phyloP scores from a whole-genome alignment of 1,140 invertebrate genomes.

The Drosophila takahashii region DNA sequence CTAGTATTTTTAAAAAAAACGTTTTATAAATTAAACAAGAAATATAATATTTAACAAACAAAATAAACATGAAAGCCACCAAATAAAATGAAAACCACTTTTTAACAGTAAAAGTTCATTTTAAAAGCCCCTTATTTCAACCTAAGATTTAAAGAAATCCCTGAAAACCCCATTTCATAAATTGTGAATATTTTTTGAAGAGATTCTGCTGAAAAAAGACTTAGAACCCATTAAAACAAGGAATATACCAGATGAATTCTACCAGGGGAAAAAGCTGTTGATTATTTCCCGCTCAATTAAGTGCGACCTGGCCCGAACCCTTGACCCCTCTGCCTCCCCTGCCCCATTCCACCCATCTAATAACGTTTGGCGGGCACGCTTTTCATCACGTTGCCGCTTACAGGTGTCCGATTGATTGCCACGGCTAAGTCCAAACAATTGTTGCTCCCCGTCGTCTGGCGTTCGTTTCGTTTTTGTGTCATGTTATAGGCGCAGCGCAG shows the following conservation, averaged over 20 bases:
- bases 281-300: constrained; percentile 29
- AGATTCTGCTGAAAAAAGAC: neutral
- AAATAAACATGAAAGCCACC: no score
- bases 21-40: no score
- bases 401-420: constrained; percentile 56
- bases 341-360: neutral
- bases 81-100: no score
- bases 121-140: no score
- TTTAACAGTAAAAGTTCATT: no score
- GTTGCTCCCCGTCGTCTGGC: constrained; percentile 36
- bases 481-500: constrained; percentile 63
- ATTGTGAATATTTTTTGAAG: neutral
- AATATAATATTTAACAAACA: neutral
- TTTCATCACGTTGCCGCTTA: constrained; percentile 53
- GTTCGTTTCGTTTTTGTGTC: constrained; percentile 47
- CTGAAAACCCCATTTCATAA: no score
- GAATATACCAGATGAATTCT: neutral
- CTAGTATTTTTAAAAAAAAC: no score
- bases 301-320: neutral
- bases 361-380: constrained; percentile 33
- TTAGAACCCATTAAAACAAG: neutral
- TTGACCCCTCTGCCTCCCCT: constrained; percentile 1
- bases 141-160: no score
- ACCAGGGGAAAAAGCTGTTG: constrained; percentile 25
- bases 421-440: constrained; percentile 42